Evolutionary conservation across 2,797 vertebrate species (phyloP).

Genomic region (Chaetodon trifasciatus): DNA sequence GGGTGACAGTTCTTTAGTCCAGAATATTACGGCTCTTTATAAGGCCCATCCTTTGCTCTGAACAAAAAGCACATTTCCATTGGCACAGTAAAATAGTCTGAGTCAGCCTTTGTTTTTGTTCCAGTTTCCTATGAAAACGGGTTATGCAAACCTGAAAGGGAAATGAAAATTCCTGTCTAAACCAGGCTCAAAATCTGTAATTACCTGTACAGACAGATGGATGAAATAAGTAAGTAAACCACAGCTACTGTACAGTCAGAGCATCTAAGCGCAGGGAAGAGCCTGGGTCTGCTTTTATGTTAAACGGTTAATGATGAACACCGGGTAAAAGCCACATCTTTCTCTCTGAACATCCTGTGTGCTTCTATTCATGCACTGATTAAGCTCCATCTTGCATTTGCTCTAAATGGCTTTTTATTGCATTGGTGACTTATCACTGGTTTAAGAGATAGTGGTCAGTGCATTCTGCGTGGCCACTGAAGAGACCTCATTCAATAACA

Average conservation of each 20-base stretch:
- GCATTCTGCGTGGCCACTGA: constrained; percentile 54
- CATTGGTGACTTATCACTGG: constrained; percentile 67
- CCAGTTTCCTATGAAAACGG: constrained; percentile 63
- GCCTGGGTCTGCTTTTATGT: constrained; percentile 36
- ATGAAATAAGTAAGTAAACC: constrained; percentile 52
- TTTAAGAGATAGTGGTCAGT: constrained; percentile 34
- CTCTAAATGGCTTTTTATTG: constrained; percentile 72
- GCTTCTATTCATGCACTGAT: constrained; percentile 41
- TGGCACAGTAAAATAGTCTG: constrained; percentile 51
- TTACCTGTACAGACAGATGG: constrained; percentile 63
- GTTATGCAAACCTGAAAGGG: constrained; percentile 60
- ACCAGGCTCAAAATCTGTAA: constrained; percentile 53
- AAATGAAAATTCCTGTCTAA: constrained; percentile 58
- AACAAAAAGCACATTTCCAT: constrained; percentile 65
- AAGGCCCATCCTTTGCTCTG: constrained; percentile 55
- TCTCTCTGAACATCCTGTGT: constrained; percentile 33
- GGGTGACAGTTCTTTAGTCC: constrained; percentile 56
- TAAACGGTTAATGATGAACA: constrained; percentile 45
- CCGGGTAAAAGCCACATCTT: constrained; percentile 37
- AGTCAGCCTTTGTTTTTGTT: constrained; percentile 67
- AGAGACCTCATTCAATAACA: constrained; percentile 44
- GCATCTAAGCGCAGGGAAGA: constrained; percentile 25
- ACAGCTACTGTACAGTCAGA: constrained; percentile 28
- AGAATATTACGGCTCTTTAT: constrained; percentile 58
- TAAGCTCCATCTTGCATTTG: constrained; percentile 42